phyloP scores from a whole-genome alignment of 2,888 invertebrate species.

The Amorpha juglandis region DNA sequence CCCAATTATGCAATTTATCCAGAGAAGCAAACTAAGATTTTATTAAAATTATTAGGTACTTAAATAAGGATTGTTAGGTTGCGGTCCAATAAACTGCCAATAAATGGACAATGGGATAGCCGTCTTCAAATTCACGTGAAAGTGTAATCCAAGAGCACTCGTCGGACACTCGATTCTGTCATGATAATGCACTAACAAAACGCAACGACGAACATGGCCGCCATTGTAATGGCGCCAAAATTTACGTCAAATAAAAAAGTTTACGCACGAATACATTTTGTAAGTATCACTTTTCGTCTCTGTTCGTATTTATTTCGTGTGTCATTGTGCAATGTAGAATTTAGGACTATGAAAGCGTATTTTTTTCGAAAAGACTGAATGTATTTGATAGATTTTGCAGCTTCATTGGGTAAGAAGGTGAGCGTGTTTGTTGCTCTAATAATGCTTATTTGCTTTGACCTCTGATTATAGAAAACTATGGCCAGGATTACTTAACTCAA shows the following conservation, averaged over 20 bases:
- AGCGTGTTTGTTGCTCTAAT: too few species aligned
- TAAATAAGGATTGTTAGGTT: background rate
- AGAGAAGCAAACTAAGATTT: too few species aligned
- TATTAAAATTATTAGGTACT: too few species aligned
- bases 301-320: background rate
- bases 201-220: conserved; percentile 39
- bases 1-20: too few species aligned
- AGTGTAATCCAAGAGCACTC: conserved; percentile 11
- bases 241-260: conserved; percentile 11
- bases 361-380: background rate
- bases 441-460: too few species aligned
- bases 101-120: background rate
- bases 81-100: background rate
- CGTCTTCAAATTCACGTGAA: background rate
- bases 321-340: background rate
- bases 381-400: background rate
- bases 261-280: conserved; percentile 7
- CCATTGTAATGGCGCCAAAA: conserved; percentile 47
- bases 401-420: background rate
- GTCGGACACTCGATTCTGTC: background rate
- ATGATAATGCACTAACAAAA: conserved; percentile 31
- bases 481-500: too few species aligned
- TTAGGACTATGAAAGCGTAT: background rate
- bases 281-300: conserved; percentile 7
- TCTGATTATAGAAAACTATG: too few species aligned